These are phyloP conservation scores for Eurystomus gularis DNA, from an alignment of 2,113 vertebrate species.

Conservation along the genomic window DNA sequence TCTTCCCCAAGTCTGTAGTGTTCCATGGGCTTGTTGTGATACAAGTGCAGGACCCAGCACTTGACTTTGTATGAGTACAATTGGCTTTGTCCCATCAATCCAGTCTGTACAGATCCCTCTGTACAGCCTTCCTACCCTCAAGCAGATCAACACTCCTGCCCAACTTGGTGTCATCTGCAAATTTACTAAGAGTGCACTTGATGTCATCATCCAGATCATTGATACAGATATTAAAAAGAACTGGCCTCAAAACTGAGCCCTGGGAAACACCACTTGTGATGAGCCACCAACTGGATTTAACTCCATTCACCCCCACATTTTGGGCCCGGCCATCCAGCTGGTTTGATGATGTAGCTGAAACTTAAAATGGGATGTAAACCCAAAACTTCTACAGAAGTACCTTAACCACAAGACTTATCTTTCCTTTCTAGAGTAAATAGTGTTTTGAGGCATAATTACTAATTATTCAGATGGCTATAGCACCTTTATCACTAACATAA, in stretches of 20 bases:
- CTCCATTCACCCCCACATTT: not conserved
- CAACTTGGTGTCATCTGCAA: not conserved
- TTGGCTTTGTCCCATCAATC: not conserved
- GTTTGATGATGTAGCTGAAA: not conserved
- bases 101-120: not conserved
- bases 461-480: not conserved
- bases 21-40: not conserved
- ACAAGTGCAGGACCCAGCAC: not conserved
- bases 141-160: not conserved
- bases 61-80: not conserved
- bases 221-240: not conserved
- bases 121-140: not conserved
- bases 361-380: not conserved
- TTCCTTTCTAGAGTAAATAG: not conserved
- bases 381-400: not conserved
- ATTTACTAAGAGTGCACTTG: not conserved
- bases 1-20: not conserved
- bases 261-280: not conserved
- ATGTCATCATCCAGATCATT: not conserved
- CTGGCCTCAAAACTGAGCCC: not conserved
- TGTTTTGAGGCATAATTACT: not conserved
- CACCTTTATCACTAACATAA: not conserved
- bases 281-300: not conserved
- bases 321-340: accelerated
- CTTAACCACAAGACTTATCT: not conserved